These are phyloP conservation scores for Corynorhinus townsendii DNA, from an alignment of 2,113 vertebrate species.

Conservation along the genomic window DNA sequence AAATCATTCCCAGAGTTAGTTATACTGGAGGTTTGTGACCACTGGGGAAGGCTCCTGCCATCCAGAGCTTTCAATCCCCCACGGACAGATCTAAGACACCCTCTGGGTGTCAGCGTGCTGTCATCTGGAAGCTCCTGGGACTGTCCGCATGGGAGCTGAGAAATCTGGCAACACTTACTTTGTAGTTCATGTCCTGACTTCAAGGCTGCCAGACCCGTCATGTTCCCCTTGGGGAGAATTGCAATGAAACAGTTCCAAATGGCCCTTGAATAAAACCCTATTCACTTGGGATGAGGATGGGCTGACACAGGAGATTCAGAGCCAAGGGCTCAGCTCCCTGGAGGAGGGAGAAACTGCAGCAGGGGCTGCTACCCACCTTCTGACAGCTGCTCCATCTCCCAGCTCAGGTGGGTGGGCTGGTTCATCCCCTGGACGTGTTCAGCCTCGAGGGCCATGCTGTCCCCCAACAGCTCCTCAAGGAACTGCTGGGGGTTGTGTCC, in stretches of 20 bases:
- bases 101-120: not conserved
- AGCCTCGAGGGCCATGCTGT: constrained; percentile 96
- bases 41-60: not conserved
- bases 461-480: constrained; percentile 94
- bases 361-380: constrained; percentile 82
- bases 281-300: not conserved
- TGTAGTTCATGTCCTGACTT: not conserved
- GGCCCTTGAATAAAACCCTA: constrained; percentile 26
- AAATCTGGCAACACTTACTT: not conserved
- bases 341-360: fast-evolving
- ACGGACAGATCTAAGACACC: not conserved
- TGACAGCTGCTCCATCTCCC: constrained; percentile 95
- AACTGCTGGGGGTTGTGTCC: constrained; percentile 89
- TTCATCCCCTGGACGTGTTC: constrained; percentile 99
- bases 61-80: not conserved
- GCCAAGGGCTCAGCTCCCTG: not conserved
- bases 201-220: not conserved
- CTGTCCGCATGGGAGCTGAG: not conserved
- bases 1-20: not conserved
- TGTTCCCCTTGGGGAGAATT: not conserved
- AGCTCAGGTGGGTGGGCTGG: constrained; percentile 93
- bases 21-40: not conserved
- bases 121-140: not conserved
- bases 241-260: constrained; percentile 9
- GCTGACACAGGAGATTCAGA: not conserved